Evolutionary conservation across 1,140 invertebrate genomes (phyloP).

Genomic region (Whitmania pigra): DNA sequence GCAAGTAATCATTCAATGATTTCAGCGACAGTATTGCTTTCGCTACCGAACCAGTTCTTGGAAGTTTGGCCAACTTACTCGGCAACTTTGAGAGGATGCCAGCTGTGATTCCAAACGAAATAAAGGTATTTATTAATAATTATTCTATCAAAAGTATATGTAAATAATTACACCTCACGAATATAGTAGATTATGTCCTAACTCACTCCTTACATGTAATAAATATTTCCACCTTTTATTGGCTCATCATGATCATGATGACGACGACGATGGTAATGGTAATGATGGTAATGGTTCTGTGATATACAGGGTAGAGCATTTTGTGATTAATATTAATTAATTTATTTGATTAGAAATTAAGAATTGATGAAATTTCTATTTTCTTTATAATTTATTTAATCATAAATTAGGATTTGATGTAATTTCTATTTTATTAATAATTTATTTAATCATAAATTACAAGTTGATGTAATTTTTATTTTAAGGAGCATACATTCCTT

Average conservation of each 20-base stretch:
- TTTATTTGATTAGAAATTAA: neutral
- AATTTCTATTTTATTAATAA: too few species aligned
- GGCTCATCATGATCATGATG: neutral
- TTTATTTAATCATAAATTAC: too few species aligned
- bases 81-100: conserved; percentile 44
- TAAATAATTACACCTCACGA: neutral
- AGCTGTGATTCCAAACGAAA: conserved; percentile 48
- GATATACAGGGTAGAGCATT: neutral
- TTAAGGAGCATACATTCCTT: conserved; percentile 63
- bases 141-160: too few species aligned
- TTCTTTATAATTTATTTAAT: too few species aligned
- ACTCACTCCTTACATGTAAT: too few species aligned
- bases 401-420: neutral
- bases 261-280: neutral
- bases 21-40: conserved; percentile 70
- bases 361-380: too few species aligned
- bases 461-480: conserved; percentile 17
- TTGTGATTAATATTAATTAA: neutral
- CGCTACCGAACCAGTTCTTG: conserved; percentile 73
- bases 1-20: conserved; percentile 6
- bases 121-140: conserved; percentile 28
- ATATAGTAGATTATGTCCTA: too few species aligned
- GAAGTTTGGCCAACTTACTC: conserved; percentile 73
- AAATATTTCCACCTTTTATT: too few species aligned
- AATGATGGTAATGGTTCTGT: neutral